These are phyloP conservation scores for Hetaerina titia DNA, from an alignment of 2,888 invertebrate species.

Conservation along the genomic window DNA sequence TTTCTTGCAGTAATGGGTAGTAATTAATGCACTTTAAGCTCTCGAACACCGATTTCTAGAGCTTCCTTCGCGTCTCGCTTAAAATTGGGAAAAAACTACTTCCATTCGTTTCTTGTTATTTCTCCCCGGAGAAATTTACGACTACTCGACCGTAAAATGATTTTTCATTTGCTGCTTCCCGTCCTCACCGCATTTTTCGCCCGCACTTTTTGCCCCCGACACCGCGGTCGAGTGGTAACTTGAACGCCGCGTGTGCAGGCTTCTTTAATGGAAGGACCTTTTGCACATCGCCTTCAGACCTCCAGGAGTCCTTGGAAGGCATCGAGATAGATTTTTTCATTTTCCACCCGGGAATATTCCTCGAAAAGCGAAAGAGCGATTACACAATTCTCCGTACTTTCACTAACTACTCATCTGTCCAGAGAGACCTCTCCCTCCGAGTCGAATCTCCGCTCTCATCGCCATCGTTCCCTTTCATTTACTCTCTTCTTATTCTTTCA, in stretches of 20 bases:
- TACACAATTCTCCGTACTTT: slow-evolving; percentile 37
- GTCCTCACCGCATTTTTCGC: slow-evolving; percentile 20
- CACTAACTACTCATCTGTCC: slow-evolving; percentile 45
- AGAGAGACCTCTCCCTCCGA: background rate
- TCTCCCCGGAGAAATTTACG: background rate
- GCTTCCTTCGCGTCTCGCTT: no score
- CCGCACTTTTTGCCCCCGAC: background rate
- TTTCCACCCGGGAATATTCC: background rate
- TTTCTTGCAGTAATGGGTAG: background rate
- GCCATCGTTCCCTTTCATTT: background rate
- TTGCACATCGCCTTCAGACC: slow-evolving; percentile 4
- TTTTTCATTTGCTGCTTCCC: slow-evolving; percentile 26
- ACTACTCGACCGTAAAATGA: slow-evolving; percentile 35
- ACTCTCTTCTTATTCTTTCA: background rate
- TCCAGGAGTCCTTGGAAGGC: slow-evolving; percentile 22
- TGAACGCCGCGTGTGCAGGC: slow-evolving; percentile 34
- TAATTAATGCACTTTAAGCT: background rate
- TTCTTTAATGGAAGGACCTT: slow-evolving; percentile 29
- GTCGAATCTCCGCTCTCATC: background rate
- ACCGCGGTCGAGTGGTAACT: slow-evolving; percentile 34
- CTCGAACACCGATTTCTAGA: background rate
- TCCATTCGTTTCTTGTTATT: slow-evolving; percentile 20
- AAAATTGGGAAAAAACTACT: background rate
- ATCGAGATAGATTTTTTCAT: slow-evolving; percentile 1
- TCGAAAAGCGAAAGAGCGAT: slow-evolving; percentile 35